phyloP scores from a whole-genome alignment of 2,113 vertebrate genomes.

The Syrmaticus mikado region DNA sequence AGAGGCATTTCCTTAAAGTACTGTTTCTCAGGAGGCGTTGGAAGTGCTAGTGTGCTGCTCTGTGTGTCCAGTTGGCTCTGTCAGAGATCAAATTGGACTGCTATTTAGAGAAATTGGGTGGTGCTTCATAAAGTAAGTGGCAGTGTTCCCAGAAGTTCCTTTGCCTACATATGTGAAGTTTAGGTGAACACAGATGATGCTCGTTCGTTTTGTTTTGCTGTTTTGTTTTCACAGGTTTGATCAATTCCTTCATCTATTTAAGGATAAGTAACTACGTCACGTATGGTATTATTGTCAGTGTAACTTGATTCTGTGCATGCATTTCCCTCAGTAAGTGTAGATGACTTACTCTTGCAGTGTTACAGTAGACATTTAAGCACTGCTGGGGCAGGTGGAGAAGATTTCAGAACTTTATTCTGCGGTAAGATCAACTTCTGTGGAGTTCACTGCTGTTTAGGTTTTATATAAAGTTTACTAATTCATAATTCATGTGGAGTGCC shows the following conservation, averaged over 20 bases:
- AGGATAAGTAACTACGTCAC: neutral
- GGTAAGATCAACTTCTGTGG: neutral
- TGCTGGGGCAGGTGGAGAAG: neutral
- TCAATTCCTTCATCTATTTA: neutral
- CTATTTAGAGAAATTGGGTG: neutral
- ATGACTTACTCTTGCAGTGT: neutral
- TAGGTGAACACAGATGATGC: neutral
- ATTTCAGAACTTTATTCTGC: neutral
- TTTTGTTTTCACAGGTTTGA: neutral
- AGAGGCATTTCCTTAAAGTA: neutral
- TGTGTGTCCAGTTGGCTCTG: neutral
- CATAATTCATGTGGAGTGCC: neutral
- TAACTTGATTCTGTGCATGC: neutral
- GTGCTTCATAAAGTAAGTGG: neutral
- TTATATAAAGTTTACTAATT: constrained; percentile 9
- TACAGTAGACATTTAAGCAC: neutral
- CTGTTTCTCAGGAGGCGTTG: neutral
- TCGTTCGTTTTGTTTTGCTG: neutral
- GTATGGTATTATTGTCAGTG: neutral
- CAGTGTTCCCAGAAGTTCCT: neutral
- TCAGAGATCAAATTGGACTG: neutral
- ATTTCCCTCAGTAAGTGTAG: neutral
- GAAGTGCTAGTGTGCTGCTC: neutral
- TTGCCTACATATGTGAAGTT: neutral
- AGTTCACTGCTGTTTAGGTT: neutral